Evolutionary conservation across 2,888 invertebrate species (phyloP), one percentile per base, ranked within the genome.

Genomic region (Trisateles emortualis): DNA sequence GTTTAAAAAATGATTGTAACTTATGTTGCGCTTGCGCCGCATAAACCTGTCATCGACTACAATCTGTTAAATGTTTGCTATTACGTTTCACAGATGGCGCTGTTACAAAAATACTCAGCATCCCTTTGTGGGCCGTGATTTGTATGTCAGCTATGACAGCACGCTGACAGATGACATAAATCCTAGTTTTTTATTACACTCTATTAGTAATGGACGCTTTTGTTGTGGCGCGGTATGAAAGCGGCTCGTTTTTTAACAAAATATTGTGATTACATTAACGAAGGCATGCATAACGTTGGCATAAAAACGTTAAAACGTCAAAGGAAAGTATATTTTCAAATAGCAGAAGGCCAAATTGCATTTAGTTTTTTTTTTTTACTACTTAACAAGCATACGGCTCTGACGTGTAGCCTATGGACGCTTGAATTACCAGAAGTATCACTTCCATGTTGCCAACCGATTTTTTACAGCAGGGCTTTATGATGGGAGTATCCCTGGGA

Each of bases 41-140:
- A 80, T 86, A 80, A 87, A 86, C 62, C 84, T 85, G 86, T 87
- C 86, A 84, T 56, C 84, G 66, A 62, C 51, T 51, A 69, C 74
- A 78, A 81, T 82, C 80, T 83, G 83, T 79, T 70, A 14, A 54
- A 48, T 48, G 74, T 73, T 67, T 54, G 46, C 65, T 64, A 61
- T 66, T 64, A 70, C 68, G 64, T 54, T 62, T 49, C 60, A 72
- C 72, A 73, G 72, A 73, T 73, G 72, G 66, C 72, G 64, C 39
- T 68, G 58, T 66, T 57, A 59, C 59, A 57, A 61, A 72, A 72
- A 68, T 66, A 61, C 45, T 55, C 60, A 47, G 33, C 41, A 48
- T 50, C 59, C 50, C 71, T 72, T 72, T 72, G 70, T 72, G 64
- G 46, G 17, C 45, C 41, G 14, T 69, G 69, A 69, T 69, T 67